phyloP scores from a whole-genome alignment of 1,140 invertebrate species.

The Vanessa atalanta region DNA sequence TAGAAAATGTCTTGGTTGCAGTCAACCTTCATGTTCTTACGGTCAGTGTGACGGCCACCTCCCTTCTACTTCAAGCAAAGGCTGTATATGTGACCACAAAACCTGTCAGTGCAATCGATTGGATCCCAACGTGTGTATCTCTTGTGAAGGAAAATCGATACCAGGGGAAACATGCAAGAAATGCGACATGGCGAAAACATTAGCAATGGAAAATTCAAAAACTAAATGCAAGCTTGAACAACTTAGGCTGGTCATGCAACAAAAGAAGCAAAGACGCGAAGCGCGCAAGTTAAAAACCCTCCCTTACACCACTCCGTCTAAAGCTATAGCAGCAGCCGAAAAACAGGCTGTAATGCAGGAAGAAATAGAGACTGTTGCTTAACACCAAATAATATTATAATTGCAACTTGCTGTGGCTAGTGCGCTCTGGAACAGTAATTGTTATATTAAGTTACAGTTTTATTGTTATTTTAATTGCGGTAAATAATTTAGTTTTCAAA shows the following conservation, averaged over 20 bases:
- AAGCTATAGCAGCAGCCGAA: slow-evolving; percentile 50
- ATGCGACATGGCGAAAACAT: slow-evolving; percentile 74
- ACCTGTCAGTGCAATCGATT: slow-evolving; percentile 50
- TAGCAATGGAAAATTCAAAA: slow-evolving; percentile 87
- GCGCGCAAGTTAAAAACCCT: slow-evolving; percentile 88
- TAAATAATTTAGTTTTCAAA: slow-evolving; percentile 3
- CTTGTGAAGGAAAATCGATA: slow-evolving; percentile 48
- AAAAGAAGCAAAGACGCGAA: slow-evolving; percentile 89
- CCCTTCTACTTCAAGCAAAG: slow-evolving; percentile 45
- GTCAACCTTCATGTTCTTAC: slow-evolving; percentile 58
- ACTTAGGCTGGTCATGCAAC: slow-evolving; percentile 92
- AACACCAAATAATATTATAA: slow-evolving; percentile 42
- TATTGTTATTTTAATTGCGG: slow-evolving; percentile 6
- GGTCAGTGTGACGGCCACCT: slow-evolving; percentile 68
- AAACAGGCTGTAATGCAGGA: slow-evolving; percentile 60
- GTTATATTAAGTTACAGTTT: slow-evolving; percentile 5
- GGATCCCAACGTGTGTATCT: slow-evolving; percentile 55
- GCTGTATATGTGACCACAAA: slow-evolving; percentile 43
- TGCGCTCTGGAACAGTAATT: slow-evolving; percentile 21
- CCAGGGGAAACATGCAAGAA: slow-evolving; percentile 61
- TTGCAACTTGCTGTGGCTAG: slow-evolving; percentile 27
- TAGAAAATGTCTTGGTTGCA: slow-evolving; percentile 59
- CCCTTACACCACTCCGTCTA: slow-evolving; percentile 84
- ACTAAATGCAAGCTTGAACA: slow-evolving; percentile 93
- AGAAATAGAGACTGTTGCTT: slow-evolving; percentile 77